phyloP scores from a whole-genome alignment of 92 coral and sea anemone genomes.

The Palythoa caribaeorum region DNA sequence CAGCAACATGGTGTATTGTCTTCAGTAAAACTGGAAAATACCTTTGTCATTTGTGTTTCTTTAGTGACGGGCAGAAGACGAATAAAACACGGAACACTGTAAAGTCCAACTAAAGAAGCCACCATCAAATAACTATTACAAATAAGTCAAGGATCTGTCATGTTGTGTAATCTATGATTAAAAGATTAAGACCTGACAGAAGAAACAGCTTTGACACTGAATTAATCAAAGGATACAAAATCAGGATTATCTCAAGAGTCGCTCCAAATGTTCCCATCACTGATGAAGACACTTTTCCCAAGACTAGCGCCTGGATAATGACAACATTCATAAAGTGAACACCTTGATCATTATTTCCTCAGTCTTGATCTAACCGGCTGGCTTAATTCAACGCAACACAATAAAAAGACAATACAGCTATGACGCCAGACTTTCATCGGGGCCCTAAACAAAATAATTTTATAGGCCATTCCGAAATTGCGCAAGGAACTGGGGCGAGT shows the following conservation, averaged over 20 bases:
- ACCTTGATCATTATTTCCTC: not conserved
- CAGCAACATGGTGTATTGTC: no score
- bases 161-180: no score
- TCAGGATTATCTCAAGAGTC: slow-evolving; percentile 87
- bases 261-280: slow-evolving; percentile 99
- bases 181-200: not conserved
- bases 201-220: not conserved
- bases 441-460: no score
- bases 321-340: not conserved
- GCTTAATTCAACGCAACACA: not conserved
- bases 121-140: slow-evolving; percentile 84
- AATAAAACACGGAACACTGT: slow-evolving; percentile 93
- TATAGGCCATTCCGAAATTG: no score
- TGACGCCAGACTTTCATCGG: no score
- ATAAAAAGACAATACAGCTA: no score
- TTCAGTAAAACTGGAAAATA: not conserved
- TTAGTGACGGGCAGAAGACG: slow-evolving; percentile 82
- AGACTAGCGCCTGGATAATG: slow-evolving; percentile 77
- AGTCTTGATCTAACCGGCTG: not conserved
- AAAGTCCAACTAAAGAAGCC: slow-evolving; percentile 97
- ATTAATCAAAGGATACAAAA: slow-evolving; percentile 87
- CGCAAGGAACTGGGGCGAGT: no score
- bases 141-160: slow-evolving; percentile 19
- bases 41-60: slow-evolving; percentile 98
- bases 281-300: slow-evolving; percentile 95